Conservation (phyloP, 1,140 invertebrate genomes). For the Druon quercuslanigerum region DNA sequence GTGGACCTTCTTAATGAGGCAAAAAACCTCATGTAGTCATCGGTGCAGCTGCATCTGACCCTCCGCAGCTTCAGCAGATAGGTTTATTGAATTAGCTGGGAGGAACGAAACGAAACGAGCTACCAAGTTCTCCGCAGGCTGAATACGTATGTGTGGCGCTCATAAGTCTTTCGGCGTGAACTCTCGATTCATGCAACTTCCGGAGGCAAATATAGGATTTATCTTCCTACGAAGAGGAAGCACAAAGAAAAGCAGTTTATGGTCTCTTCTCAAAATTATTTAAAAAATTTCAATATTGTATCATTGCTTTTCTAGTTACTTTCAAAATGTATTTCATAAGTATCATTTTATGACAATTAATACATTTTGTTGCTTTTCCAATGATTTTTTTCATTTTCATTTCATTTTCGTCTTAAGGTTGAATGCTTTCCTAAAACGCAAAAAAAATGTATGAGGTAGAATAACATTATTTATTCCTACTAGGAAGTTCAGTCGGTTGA, state of each 20-base stretch:
- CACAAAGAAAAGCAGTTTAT: not conserved
- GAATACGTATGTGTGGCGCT: not conserved
- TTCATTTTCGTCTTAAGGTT: no score
- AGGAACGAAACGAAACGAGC: constrained; percentile 36
- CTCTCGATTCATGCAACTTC: constrained; percentile 30
- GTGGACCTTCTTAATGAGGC: constrained; percentile 32
- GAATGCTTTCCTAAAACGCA: no score
- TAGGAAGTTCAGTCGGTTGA: no score
- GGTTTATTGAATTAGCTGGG: constrained; percentile 47
- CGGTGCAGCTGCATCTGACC: constrained; percentile 37
- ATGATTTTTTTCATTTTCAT: no score
- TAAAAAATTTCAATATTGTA: no score
- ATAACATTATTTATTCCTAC: no score
- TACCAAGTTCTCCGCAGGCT: constrained; percentile 20
- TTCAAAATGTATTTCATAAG: no score
- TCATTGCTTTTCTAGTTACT: no score
- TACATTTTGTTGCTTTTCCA: no score
- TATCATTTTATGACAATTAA: no score
- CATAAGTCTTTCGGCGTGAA: constrained; percentile 40
- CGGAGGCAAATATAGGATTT: constrained; percentile 39
- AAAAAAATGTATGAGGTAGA: no score
- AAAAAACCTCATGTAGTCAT: constrained; percentile 31
- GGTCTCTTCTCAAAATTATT: not conserved
- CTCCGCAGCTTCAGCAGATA: constrained; percentile 24
- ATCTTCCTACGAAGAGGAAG: not conserved